Evolutionary conservation across 2,888 invertebrate genomes (phyloP).

Genomic region (Standfussiana lucernea): DNA sequence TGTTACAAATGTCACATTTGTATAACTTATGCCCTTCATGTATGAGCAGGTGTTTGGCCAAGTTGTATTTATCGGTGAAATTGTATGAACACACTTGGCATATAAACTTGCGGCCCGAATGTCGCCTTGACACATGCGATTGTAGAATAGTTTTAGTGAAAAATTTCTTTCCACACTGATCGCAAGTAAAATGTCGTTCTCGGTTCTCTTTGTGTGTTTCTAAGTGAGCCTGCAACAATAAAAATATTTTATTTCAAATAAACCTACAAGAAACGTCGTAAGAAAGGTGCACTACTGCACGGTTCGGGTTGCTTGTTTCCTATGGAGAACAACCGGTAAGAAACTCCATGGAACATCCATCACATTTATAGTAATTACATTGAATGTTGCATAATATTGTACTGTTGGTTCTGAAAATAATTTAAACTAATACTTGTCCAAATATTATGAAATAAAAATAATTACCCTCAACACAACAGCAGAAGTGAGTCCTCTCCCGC

Average conservation of each 20-base stretch:
- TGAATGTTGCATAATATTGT: too few relatives aligned
- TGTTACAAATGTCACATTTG: slow-evolving; percentile 85
- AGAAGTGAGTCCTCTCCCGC: slow-evolving; percentile 82
- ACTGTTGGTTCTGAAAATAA: too few relatives aligned
- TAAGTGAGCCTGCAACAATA: slow-evolving; percentile 79
- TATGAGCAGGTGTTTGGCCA: slow-evolving; percentile 82
- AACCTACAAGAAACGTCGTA: too few relatives aligned
- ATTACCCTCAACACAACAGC: slow-evolving; percentile 78
- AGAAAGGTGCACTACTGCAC: too few relatives aligned
- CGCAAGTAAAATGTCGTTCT: slow-evolving; percentile 81
- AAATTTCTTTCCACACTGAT: slow-evolving; percentile 87
- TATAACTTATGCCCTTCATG: slow-evolving; percentile 84
- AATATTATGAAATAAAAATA: not conserved
- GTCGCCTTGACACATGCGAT: slow-evolving; percentile 79
- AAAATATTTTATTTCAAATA: not conserved
- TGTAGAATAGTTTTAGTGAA: slow-evolving; percentile 80
- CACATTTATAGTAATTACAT: too few relatives aligned
- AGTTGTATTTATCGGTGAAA: slow-evolving; percentile 84
- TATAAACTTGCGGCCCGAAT: slow-evolving; percentile 81
- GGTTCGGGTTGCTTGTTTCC: too few relatives aligned
- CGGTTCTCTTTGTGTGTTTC: slow-evolving; percentile 85
- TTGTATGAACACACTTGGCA: slow-evolving; percentile 84
- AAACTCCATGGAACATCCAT: too few relatives aligned
- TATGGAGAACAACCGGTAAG: too few relatives aligned
- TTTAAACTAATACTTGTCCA: too few relatives aligned